Evolutionary conservation across 2,113 vertebrate genomes (phyloP), one percentile per base, ranked within the genome.

Genomic region (Gobius niger): DNA sequence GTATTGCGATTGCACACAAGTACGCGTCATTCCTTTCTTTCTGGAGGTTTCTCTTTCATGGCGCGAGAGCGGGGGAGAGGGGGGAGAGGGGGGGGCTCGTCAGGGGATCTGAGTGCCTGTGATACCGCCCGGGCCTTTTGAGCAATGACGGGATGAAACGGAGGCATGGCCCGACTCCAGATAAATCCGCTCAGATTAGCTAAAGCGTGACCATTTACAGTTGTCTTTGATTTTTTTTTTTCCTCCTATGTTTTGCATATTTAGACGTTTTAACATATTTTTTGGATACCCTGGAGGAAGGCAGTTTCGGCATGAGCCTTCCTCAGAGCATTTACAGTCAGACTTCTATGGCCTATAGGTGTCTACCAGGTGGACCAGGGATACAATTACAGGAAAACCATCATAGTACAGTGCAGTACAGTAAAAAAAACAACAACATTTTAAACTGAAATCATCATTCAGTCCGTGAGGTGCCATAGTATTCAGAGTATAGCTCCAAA

Each of bases 1-100:
- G 72, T 88, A 89, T 91, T 91, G 83, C 76, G 90, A 89, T 89
- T 84, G 82, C 70, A 60, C 15, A 65, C 63, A 18, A 47, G 9
- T 54, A 13, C 42, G 53, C 46, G 69, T 63, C 16, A 24, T 85
- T 83, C 68, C 63, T 86, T 82, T 84, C 84, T 81, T 84, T 79
- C 80, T 68, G 7, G 46, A 73, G 67, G 67, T 80, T 82, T 18
- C 47, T 42, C 76, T 82, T 85, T 78, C 72, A 46, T 56, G 18
- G 73, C 8, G 4, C 2, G 51, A 52, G 60, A 71, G 73, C 72
- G 68, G 53, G 24, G 3, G 24, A 34, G 24, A 34, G 24, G 24
- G 24, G 5, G 68, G 53, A 3, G 3, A 4, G 5, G 24, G 5
- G 24, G 24, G 24, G 5, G 68, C 60, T 57, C 19, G 65, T 34